Base-by-base conservation (phyloP, 1,140 invertebrate species). In the Berghia stephanieae region DNA sequence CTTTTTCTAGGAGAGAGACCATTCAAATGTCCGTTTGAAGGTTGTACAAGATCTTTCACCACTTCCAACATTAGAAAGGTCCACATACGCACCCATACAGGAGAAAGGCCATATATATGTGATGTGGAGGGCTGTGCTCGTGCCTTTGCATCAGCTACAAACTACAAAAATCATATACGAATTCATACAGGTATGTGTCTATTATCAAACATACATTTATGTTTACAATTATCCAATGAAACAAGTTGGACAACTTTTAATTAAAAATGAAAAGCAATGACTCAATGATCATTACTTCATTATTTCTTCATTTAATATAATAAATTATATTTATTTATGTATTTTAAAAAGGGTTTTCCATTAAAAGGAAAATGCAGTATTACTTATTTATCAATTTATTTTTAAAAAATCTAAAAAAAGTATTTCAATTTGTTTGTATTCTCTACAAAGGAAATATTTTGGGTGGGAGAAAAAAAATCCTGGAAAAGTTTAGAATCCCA, bases 61-160 rank as follows among this genome's bases (percentile, higher is more conserved):
- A 94, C 93, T 6, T 93, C 93, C n/a, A 94, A 94, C 83, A 94
- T 93, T 49, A 89, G 93, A 40, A 94, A 94, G 89, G 93, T 93
- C 34, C 90, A 91, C 70, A 90, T 91, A 55, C 73, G 90, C 55
- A 89, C 89, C 8, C 89, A 90, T 78, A 90, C 88, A 4, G 88
- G 87, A 18, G 88, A 93, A 90, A 52, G 93, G 31, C 89, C 88
- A 21, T 90, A 90, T 80, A 82, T 86, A 3, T 90, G 89, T 83
- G 79, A 85, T 40, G 85, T 86, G 60, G 86, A 88, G 60, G 89
- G 86, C 0, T 91, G 90, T 84, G 86, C 86, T 4, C 79, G 89
- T 63, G 83, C 89, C 83, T 89, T 94, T 88, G 92, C 93, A 4
- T 93, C 92, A 46, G 93, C 93, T 6, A 94, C 93, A 2, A 94